Conservation (phyloP, 2,888 invertebrate genomes). For the Nymphalis polychloros region DNA sequence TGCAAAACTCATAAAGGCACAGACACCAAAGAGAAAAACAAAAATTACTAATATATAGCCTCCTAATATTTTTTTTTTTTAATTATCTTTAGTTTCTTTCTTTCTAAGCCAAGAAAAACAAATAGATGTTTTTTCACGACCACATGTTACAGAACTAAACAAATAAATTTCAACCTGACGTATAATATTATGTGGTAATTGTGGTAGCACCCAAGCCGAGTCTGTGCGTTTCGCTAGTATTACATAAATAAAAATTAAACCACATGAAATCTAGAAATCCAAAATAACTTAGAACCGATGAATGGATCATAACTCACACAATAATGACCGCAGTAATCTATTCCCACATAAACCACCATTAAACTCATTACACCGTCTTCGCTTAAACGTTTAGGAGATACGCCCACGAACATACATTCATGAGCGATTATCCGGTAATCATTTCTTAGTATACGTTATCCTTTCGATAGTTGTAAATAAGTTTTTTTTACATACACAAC, state of each 20-base stretch:
- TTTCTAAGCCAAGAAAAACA: too few relatives aligned
- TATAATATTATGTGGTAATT: background rate
- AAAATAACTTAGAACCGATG: conserved; percentile 1
- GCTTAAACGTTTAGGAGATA: conserved; percentile 27
- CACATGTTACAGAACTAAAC: background rate
- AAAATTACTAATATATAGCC: too few relatives aligned
- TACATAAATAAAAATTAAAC: background rate
- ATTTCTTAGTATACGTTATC: conserved; percentile 29
- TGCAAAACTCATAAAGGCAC: too few relatives aligned
- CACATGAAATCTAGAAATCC: conserved; percentile 2
- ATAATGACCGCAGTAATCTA: conserved; percentile 34
- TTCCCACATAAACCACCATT: conserved; percentile 43
- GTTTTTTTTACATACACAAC: conserved; percentile 16
- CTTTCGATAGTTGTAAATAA: conserved; percentile 16
- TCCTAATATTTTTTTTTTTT: too few relatives aligned
- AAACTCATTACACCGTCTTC: conserved; percentile 35
- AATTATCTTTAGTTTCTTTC: too few relatives aligned
- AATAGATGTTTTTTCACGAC: too few relatives aligned
- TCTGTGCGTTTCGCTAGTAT: background rate
- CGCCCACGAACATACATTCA: conserved; percentile 30
- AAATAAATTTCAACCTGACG: background rate
- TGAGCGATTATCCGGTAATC: conserved; percentile 30
- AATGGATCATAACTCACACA: conserved; percentile 31
- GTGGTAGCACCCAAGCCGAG: background rate
- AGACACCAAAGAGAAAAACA: too few relatives aligned